Base-by-base conservation (phyloP, 2,888 invertebrate species). In the Euproctis similis region DNA sequence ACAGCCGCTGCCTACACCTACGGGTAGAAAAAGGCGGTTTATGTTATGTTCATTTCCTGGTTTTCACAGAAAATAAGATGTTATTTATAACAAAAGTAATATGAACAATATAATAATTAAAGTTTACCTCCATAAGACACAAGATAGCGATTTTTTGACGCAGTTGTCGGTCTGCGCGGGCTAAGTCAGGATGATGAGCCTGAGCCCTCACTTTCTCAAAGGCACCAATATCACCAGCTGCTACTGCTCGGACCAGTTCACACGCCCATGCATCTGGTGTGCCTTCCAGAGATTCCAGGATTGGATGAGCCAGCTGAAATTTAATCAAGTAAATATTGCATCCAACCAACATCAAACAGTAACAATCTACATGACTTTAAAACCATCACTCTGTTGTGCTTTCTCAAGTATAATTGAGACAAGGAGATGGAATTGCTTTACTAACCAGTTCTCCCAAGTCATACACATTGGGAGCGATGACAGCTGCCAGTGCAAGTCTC, bases 391-490 rank as follows among this genome's bases (percentile, higher is more conserved):
- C 7, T 4, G 7, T 5, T 16, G 16, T 23, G 12, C 12, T 11
- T 4, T 9, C 3, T 12, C 6, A 12, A 4, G 8, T 12, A 23
- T 11, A 8, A n/a, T n/a, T n/a, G n/a, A n/a, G n/a, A n/a, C n/a
- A n/a, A n/a, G n/a, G n/a, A n/a, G n/a, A n/a, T n/a, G n/a, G n/a
- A n/a, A n/a, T n/a, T n/a, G n/a, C n/a, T n/a, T 4, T 3, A 50
- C 69, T 71, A 53, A 92, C 92, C 72, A 99, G 84, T 73, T 99
- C 99, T 0, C 97, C 98, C 49, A 99, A 90, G 69, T 99, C 99
- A 70, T 98, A 99, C 10, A 99, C 95, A 11, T 93, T 94, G 53
- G 96, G 94, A 1, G 97, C 98, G 1, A 98, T 84, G 12, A 99
- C 87, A 0, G 97, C 98, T 1, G 99, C 98, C 4, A 99, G 78